Evolutionary conservation across 2,797 vertebrate species (phyloP).

Genomic region (Erpetoichthys calabaricus): DNA sequence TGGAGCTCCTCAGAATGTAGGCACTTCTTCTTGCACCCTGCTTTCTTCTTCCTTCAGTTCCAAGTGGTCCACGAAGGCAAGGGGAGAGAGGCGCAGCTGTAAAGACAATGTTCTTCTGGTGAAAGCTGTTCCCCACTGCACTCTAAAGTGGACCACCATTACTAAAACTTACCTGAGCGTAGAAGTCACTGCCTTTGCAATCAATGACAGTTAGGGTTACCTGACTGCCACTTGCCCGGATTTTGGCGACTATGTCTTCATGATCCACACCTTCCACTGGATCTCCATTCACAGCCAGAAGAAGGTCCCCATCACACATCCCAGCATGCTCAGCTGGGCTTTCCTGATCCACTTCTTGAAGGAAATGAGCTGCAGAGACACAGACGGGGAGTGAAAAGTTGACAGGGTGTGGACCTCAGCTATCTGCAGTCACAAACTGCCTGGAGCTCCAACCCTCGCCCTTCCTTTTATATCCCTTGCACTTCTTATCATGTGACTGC

Average conservation of each 20-base stretch:
- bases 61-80: no score
- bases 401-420: not conserved
- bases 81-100: no score
- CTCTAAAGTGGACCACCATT: no score
- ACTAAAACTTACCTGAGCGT: slow-evolving; percentile 45
- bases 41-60: no score
- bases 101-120: no score
- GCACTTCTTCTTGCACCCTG: no score
- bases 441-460: not conserved
- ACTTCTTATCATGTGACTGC: no score
- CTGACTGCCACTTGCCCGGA: slow-evolving; percentile 44
- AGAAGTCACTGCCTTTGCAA: slow-evolving; percentile 54
- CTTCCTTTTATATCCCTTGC: no score
- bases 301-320: slow-evolving; percentile 75
- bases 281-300: slow-evolving; percentile 75
- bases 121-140: no score
- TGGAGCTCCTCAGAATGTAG: no score
- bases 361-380: slow-evolving; percentile 54
- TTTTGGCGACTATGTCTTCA: slow-evolving; percentile 59
- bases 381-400: fast-evolving
- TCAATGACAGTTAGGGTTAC: slow-evolving; percentile 62
- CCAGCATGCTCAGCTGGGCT: slow-evolving; percentile 68
- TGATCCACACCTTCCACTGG: slow-evolving; percentile 62
- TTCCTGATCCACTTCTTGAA: slow-evolving; percentile 71
- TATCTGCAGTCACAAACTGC: not conserved